These are phyloP conservation scores for Chalcosyrphus nemorum DNA, from an alignment of 2,888 invertebrate genomes.

Conservation along the genomic window DNA sequence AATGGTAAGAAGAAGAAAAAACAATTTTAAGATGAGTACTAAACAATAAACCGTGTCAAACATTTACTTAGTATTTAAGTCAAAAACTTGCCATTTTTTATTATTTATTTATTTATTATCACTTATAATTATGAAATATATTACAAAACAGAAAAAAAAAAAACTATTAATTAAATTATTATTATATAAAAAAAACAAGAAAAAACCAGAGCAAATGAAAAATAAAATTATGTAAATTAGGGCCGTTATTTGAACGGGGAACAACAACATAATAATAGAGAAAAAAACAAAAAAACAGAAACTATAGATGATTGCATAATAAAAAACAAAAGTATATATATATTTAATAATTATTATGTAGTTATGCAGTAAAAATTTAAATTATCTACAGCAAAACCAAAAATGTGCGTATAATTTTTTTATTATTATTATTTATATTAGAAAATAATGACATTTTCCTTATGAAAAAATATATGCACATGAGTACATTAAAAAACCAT, in stretches of 20 bases:
- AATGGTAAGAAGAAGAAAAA: slow-evolving; percentile 20
- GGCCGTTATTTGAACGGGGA: slow-evolving; percentile 75
- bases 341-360: slow-evolving; percentile 63
- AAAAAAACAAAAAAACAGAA: slow-evolving; percentile 29
- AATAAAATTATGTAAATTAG: slow-evolving; percentile 70
- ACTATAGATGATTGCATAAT: slow-evolving; percentile 57
- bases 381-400: slow-evolving; percentile 56
- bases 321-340: slow-evolving; percentile 47
- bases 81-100: slow-evolving; percentile 74
- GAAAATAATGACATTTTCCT: slow-evolving; percentile 66
- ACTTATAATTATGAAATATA: slow-evolving; percentile 45
- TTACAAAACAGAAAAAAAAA: slow-evolving; percentile 9
- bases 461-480: slow-evolving; percentile 74
- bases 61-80: slow-evolving; percentile 74
- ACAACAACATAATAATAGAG: slow-evolving; percentile 72
- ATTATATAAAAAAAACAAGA: slow-evolving; percentile 43
- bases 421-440: slow-evolving; percentile 46
- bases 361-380: slow-evolving; percentile 49
- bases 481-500: slow-evolving; percentile 68
- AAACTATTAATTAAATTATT: slow-evolving; percentile 41
- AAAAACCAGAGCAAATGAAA: slow-evolving; percentile 30
- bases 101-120: slow-evolving; percentile 66
- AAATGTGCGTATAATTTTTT: slow-evolving; percentile 53
- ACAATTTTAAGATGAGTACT: slow-evolving; percentile 65
- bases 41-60: slow-evolving; percentile 75